Evolutionary conservation across 2,888 invertebrate species (phyloP).

Genomic region (Tenthredo distinguenda): DNA sequence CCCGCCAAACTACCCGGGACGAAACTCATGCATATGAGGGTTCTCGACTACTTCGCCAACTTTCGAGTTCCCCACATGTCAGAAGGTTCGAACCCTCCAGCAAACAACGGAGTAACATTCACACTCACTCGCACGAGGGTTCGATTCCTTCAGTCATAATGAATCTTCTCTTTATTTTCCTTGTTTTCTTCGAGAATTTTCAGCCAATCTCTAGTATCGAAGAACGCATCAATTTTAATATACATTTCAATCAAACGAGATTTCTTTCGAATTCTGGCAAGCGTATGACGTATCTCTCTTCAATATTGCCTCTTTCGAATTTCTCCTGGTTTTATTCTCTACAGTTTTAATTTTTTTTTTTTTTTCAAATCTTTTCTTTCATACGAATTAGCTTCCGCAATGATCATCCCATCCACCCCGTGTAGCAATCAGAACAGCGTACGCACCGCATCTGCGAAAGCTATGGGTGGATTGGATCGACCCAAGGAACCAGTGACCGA

Average conservation of each 20-base stretch:
- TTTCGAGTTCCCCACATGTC: no score
- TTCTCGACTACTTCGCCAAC: no score
- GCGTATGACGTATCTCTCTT: constrained; percentile 22
- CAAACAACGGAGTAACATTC: no score
- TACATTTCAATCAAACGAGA: constrained; percentile 14
- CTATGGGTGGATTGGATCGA: background rate
- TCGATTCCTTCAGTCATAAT: no score
- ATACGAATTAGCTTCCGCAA: background rate
- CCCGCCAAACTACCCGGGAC: no score
- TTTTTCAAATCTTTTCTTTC: background rate
- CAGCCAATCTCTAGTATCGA: background rate
- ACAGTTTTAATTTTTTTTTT: background rate
- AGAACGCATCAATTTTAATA: constrained; percentile 2
- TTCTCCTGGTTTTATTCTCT: background rate
- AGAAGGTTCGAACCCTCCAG: no score
- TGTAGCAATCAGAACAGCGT: background rate
- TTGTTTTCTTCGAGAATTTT: background rate
- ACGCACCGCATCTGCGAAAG: background rate
- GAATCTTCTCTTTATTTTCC: background rate
- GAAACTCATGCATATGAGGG: no score
- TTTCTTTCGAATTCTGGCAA: background rate
- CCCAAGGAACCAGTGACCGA: background rate
- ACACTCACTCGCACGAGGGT: no score
- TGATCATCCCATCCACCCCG: background rate
- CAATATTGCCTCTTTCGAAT: constrained; percentile 3